Evolutionary conservation across 1,140 invertebrate genomes (phyloP).

Genomic region (Scaptomyza pallida): DNA sequence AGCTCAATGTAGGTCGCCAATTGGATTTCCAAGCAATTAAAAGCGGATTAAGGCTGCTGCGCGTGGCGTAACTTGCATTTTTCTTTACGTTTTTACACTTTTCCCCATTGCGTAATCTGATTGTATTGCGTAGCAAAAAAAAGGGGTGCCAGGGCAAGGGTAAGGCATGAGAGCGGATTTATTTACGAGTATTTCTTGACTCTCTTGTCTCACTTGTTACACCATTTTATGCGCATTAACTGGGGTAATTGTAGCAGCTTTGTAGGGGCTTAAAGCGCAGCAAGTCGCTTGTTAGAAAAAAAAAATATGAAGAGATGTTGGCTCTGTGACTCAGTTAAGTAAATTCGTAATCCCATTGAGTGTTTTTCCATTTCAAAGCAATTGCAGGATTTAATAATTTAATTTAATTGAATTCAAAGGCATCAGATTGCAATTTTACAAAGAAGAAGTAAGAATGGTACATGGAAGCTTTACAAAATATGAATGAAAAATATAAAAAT

Average conservation of each 20-base stretch:
- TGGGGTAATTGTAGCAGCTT: slow-evolving; percentile 73
- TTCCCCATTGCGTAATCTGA: slow-evolving; percentile 63
- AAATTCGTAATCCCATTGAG: slow-evolving; percentile 4
- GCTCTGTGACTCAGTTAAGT: slow-evolving; percentile 1
- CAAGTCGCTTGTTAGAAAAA: slow-evolving; percentile 15
- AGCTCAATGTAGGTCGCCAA: slow-evolving; percentile 66
- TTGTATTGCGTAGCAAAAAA: slow-evolving; percentile 45
- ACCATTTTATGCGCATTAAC: slow-evolving; percentile 68
- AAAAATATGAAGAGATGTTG: slow-evolving; percentile 7
- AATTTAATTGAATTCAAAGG: background rate
- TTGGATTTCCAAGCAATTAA: slow-evolving; percentile 79
- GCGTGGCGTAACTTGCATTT: slow-evolving; percentile 48
- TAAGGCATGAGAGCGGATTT: background rate
- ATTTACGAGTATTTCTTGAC: slow-evolving; percentile 15
- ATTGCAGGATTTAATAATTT: background rate
- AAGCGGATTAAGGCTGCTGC: slow-evolving; percentile 67
- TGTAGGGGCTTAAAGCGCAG: slow-evolving; percentile 47
- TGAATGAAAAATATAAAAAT: too few species aligned
- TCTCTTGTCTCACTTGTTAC: slow-evolving; percentile 58
- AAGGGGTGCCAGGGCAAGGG: background rate
- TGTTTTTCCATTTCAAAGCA: background rate
- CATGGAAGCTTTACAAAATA: background rate
- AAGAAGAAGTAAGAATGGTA: background rate
- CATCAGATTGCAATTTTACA: too few species aligned
- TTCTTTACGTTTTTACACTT: slow-evolving; percentile 25